phyloP scores from a whole-genome alignment of 1,140 invertebrate species.

The Orchestia grillus region DNA sequence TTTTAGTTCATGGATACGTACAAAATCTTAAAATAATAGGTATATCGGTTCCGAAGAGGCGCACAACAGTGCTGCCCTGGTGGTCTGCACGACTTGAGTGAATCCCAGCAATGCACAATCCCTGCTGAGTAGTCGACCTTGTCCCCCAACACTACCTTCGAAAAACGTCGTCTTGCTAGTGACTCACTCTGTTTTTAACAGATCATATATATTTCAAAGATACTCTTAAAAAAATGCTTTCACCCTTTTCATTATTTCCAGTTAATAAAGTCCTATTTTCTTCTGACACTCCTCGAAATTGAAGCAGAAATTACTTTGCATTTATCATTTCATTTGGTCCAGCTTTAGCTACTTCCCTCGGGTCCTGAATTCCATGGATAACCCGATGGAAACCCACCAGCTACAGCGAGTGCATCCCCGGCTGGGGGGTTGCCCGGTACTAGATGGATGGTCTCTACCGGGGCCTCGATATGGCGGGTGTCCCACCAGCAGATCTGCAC shows the following conservation, averaged over 20 bases:
- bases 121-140: too few species aligned
- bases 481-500: conserved; percentile 83
- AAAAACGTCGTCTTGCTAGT: background rate
- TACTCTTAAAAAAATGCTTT: too few species aligned
- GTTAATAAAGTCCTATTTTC: background rate
- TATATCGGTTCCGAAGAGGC: too few species aligned
- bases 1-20: too few species aligned
- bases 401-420: background rate
- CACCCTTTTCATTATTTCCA: background rate
- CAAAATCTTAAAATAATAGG: too few species aligned
- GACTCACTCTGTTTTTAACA: background rate
- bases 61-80: too few species aligned
- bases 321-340: background rate
- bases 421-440: conserved; percentile 66
- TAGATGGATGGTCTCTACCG: conserved; percentile 79
- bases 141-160: too few species aligned
- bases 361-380: background rate
- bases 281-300: background rate
- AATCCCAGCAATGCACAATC: too few species aligned
- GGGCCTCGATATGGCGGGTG: conserved; percentile 84
- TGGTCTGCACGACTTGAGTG: too few species aligned
- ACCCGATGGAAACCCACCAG: background rate
- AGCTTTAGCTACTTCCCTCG: background rate
- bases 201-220: background rate
- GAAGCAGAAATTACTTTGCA: background rate